Base-by-base conservation (phyloP, 1,140 invertebrate species). In the Onthophagus taurus region DNA sequence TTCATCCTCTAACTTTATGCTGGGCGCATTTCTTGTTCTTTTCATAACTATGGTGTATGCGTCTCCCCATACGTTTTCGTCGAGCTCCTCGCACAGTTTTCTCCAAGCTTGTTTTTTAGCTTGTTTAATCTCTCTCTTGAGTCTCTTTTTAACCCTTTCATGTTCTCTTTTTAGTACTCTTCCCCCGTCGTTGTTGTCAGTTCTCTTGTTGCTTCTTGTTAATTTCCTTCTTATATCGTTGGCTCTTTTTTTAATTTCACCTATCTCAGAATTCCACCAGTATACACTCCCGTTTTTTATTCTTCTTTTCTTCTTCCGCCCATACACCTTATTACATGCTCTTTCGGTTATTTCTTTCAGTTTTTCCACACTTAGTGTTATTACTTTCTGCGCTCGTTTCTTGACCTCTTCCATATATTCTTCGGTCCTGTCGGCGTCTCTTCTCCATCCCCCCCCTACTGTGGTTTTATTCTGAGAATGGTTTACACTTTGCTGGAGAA, bases 41-140 rank as follows among this genome's bases (percentile, higher is more conserved):
- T 34, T 23, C 11, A 17, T 47, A 6, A 48, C 39, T n/a, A 53
- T 53, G 26, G 33, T 13, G 31, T 53, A 53, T 12, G 24, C 51
- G 11, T 35, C 16, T 11, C 49, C 41, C 42, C 46, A 53, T 12
- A 51, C 23, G 30, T 51, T 41, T 2, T 42, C 35, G 17, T 53
- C 46, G 11, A 53, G 13, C 13, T 51, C 45, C 8, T 48, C 24
- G 8, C 46, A 51, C 11, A 54, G 9, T 8, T 42, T 19, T 17
- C 18, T n/a, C 49, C 43, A 51, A n/a, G n/a, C 12, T 18, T 43
- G 12, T 7, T n/a, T 6, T 36, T 50, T 50, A 13, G 12, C 26
- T 11, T 19, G 42, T 26, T 11, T 29, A 7, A 45, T 45, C 35
- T 7, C 35, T 12, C 8, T 26, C 30, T 45, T 45, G 16, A 45